phyloP scores from a whole-genome alignment of 2,888 invertebrate species.

The Pocota personata region DNA sequence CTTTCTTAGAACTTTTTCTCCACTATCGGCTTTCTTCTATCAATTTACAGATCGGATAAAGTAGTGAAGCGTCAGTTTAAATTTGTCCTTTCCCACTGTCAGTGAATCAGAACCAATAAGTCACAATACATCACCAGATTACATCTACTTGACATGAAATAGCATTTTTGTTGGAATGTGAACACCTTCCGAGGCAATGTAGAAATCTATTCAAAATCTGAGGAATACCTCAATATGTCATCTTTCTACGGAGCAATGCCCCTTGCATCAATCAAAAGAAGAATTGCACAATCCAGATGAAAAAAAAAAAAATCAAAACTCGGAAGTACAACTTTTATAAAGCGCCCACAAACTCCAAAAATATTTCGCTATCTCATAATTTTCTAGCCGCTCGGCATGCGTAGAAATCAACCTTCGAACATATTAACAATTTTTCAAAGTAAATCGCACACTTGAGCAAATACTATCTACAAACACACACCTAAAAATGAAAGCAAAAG shows the following conservation, averaged over 20 bases:
- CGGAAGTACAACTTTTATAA: neutral
- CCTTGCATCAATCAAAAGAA: neutral
- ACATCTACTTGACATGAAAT: no score
- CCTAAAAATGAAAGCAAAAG: conserved; percentile 26
- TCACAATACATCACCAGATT: no score
- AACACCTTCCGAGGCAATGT: no score
- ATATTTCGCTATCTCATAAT: neutral
- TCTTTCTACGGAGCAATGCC: neutral
- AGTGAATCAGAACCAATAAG: no score
- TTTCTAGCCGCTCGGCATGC: neutral
- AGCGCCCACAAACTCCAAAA: neutral
- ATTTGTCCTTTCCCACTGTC: no score
- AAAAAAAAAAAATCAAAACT: neutral
- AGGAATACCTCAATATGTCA: neutral
- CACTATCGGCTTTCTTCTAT: no score
- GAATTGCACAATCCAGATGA: neutral
- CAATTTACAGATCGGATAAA: no score
- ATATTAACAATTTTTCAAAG: conserved; percentile 19
- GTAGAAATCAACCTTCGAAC: neutral
- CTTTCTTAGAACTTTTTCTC: no score
- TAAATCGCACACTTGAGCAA: neutral
- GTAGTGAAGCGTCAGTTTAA: no score
- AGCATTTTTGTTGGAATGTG: no score
- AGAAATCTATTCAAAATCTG: neutral
- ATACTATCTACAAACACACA: neutral